Conservation (phyloP, 35 echinoderm and acorn worm genomes). For the Strongylocentrotus purpuratus region DNA sequence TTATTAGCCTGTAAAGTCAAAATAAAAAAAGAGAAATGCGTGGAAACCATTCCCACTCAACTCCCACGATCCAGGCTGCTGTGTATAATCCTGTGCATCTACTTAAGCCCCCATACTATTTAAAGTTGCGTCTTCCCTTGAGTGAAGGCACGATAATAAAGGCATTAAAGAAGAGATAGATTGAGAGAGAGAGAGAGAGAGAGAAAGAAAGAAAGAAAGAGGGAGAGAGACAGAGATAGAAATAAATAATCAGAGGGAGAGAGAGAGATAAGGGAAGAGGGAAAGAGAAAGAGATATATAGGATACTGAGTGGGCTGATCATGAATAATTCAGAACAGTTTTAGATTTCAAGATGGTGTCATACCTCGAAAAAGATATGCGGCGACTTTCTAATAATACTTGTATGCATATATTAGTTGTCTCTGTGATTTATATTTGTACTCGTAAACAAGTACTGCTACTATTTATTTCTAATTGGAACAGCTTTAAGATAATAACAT, state of each 20-base stretch:
- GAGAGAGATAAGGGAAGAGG: not conserved
- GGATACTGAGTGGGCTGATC: not conserved
- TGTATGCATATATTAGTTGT: not conserved
- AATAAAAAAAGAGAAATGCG: not conserved
- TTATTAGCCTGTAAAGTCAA: constrained; percentile 29
- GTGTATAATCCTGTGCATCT: constrained; percentile 26
- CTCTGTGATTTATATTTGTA: not conserved
- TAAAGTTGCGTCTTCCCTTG: constrained; percentile 19
- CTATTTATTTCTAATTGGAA: not conserved
- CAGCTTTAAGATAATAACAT: not conserved
- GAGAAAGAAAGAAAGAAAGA: not conserved
- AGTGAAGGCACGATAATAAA: constrained; percentile 23
- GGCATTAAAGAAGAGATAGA: constrained; percentile 2
- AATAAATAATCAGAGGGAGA: not conserved
- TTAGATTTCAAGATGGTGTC: not conserved
- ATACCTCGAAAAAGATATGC: constrained; percentile 12
- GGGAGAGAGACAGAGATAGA: not conserved
- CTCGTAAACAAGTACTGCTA: not conserved
- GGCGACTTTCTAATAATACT: constrained; percentile 11
- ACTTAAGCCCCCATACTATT: constrained; percentile 42
- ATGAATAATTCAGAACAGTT: constrained; percentile 5
- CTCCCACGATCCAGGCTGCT: constrained; percentile 12
- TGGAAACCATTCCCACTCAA: not conserved
- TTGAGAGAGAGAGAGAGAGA: not conserved
- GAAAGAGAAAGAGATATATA: too few species aligned